Percentiles rank a stretch among this genome's conserved stretches.
Conservation (phyloP, 1,140 invertebrate species). For the Chlorops oryzae region DNA sequence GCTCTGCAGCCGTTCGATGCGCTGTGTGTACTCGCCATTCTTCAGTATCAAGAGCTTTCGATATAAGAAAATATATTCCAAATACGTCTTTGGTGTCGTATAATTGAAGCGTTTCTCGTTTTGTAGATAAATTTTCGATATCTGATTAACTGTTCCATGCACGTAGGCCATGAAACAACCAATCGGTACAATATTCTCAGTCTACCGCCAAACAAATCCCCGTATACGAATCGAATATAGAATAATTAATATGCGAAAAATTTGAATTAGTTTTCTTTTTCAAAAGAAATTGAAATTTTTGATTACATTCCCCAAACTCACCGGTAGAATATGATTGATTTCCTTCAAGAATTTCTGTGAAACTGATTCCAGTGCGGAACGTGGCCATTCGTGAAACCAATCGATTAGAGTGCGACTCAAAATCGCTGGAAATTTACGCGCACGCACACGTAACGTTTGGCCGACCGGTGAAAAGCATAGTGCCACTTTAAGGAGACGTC, state of each 20-base stretch:
- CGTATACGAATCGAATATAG: too few species aligned
- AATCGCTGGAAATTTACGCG: constrained; percentile 88
- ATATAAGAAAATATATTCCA: constrained; percentile 90
- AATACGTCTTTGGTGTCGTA: constrained; percentile 92
- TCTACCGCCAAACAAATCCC: too few species aligned
- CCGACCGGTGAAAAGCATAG: constrained; percentile 92
- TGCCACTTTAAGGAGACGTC: constrained; percentile 65
- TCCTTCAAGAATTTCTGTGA: constrained; percentile 77
- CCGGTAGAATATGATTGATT: constrained; percentile 63
- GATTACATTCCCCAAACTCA: constrained; percentile 47
- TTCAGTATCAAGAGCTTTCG: constrained; percentile 75
- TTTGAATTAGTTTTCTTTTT: too few species aligned
- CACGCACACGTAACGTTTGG: constrained; percentile 73
- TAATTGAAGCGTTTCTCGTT: constrained; percentile 93
- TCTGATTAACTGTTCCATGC: constrained; percentile 82
- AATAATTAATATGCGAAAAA: too few species aligned
- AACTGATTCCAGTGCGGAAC: constrained; percentile 83
- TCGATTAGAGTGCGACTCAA: constrained; percentile 89
- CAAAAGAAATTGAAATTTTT: too few species aligned
- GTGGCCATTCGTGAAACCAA: constrained; percentile 97
- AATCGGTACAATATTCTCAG: constrained; percentile 50
- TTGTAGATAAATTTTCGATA: constrained; percentile 74
- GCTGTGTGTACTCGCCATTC: constrained; percentile 65
- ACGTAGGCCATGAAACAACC: constrained; percentile 88
- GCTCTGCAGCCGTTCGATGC: constrained; percentile 76